Percentiles rank a stretch among this genome's conserved stretches.
These are phyloP conservation scores for Podotricha telesiphe DNA, from an alignment of 2,888 invertebrate genomes.

Conservation along the genomic window DNA sequence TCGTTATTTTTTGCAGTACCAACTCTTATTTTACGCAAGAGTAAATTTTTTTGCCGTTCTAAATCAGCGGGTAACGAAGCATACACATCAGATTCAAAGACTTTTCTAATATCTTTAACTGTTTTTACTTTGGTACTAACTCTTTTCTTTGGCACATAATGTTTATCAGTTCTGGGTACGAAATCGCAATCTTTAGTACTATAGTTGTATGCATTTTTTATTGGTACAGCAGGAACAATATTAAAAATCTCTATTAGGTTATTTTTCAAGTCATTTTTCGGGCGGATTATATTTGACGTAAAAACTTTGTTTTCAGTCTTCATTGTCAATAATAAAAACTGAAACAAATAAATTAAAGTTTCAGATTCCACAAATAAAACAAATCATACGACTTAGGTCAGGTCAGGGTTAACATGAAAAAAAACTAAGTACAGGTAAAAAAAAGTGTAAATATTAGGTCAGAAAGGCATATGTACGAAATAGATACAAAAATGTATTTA, in stretches of 20 bases:
- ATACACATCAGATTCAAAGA: constrained; percentile 67
- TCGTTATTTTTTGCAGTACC: constrained; percentile 61
- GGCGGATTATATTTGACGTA: constrained; percentile 62
- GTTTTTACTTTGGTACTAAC: constrained; percentile 68
- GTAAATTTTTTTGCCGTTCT: constrained; percentile 61
- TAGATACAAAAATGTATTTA: too few relatives aligned
- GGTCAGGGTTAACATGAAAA: too few relatives aligned
- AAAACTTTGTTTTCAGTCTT: constrained; percentile 59
- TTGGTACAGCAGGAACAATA: constrained; percentile 54
- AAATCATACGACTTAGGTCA: not conserved
- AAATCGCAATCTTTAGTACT: constrained; percentile 55
- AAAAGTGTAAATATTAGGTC: too few relatives aligned
- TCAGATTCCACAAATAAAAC: not conserved
- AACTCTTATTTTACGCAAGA: constrained; percentile 67
- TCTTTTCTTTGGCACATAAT: constrained; percentile 66
- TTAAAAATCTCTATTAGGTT: constrained; percentile 63
- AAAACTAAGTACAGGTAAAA: too few relatives aligned
- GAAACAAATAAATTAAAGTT: constrained; percentile 45
- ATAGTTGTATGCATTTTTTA: constrained; percentile 39
- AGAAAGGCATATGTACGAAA: too few relatives aligned
- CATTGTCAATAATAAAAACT: constrained; percentile 52
- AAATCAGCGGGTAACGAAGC: constrained; percentile 59
- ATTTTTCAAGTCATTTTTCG: constrained; percentile 52
- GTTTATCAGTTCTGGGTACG: constrained; percentile 62
- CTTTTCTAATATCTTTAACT: constrained; percentile 66